Evolutionary conservation across 2,797 vertebrate genomes (phyloP), one percentile per base, ranked within the genome.

Genomic region (Pterois miles): DNA sequence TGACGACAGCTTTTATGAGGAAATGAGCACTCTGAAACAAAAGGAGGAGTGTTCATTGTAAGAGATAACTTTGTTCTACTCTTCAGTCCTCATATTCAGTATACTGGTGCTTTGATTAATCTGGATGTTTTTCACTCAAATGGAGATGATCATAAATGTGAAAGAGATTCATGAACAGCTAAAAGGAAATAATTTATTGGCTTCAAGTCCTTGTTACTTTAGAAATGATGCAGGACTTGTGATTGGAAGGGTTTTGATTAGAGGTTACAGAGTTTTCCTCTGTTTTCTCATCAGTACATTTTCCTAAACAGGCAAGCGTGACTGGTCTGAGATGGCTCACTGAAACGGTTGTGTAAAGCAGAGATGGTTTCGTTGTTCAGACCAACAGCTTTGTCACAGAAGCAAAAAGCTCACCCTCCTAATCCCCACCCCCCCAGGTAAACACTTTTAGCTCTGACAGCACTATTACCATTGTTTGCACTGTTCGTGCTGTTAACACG

Each of bases 1-100:
- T 77, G 72, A 88, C 66, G 78, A 86, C 78, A 38, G 77, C 72
- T 84, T 86, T 83, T 85, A 65, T 71, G 12, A 50, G 71, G 64
- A 63, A 84, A 67, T 27, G 54, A 78, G 67, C 70, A 57, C 71
- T 60, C 23, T 0, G n/a, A 52, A 77, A 88, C 79, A 86, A 89
- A 92, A 78, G 80, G 27, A 63, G 18, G 38, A 63, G 43, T 58
- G 48, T 83, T 88, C 79, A 82, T 84, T 74, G 73, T 63, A 22
- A 52, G 74, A 53, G 73, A 82, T 84, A 50, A 81, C 66, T 80
- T 73, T 74, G 64, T 81, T 72, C 34, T 38, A 31, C 54, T 78
- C 58, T 23, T 71, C 2, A 53, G 58, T 54, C 20, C 22, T 78
- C 57, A 33, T 63, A 20, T 65, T 73, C 48, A 71, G 43, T 23